phyloP scores from a whole-genome alignment of 2,888 invertebrate genomes.

The Octodonta nipae region DNA sequence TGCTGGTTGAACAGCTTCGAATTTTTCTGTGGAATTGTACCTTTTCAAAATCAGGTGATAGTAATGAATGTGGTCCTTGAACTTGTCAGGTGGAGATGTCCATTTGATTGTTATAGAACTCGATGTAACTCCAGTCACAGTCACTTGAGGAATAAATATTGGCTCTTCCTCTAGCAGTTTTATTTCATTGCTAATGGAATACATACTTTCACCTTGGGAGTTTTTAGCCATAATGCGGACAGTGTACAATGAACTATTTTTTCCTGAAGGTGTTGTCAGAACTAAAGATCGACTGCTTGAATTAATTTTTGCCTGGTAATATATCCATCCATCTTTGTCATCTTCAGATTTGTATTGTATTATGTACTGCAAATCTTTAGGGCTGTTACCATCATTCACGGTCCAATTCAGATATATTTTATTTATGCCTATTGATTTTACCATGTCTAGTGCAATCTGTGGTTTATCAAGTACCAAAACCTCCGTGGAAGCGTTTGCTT shows the following conservation, averaged over 20 bases:
- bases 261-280: constrained; percentile 36
- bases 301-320: constrained; percentile 46
- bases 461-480: constrained; percentile 54
- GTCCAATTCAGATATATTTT: constrained; percentile 76
- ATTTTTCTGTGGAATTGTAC: constrained; percentile 37
- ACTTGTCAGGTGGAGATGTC: constrained; percentile 51
- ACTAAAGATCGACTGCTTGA: constrained; percentile 56
- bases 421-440: constrained; percentile 60
- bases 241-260: constrained; percentile 52
- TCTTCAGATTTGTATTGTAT: constrained; percentile 41
- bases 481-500: constrained; percentile 23
- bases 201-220: constrained; percentile 45
- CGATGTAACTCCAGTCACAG: constrained; percentile 54
- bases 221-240: constrained; percentile 56
- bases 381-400: constrained; percentile 59
- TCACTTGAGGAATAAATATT: constrained; percentile 62
- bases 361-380: constrained; percentile 45
- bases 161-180: constrained; percentile 60
- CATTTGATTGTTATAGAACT: constrained; percentile 74
- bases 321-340: constrained; percentile 41
- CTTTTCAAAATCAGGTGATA: constrained; percentile 55
- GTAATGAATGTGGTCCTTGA: constrained; percentile 60
- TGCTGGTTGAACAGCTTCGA: constrained; percentile 52
- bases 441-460: constrained; percentile 53
- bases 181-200: constrained; percentile 41